A percentile compares a stretch with the other conserved stretches of the same genome.
phyloP scores from a whole-genome alignment of 2,888 invertebrate genomes.

The Mesopsocus fuscifrons region DNA sequence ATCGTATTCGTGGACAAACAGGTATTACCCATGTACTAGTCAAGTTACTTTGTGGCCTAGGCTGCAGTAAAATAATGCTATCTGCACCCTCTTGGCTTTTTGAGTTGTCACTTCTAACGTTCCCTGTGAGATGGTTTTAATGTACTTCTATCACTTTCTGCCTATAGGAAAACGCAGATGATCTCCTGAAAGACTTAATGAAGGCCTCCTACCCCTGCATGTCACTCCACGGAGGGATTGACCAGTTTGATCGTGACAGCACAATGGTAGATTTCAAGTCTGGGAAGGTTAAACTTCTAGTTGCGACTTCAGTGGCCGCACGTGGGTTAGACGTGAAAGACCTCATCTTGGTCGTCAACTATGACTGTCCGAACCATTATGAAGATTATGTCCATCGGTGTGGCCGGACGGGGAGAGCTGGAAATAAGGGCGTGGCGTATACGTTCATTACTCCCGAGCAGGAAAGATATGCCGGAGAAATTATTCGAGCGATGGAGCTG shows the following conservation, averaged over 20 bases:
- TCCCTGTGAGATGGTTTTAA: no score
- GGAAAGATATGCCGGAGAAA: constrained; percentile 81
- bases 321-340: constrained; percentile 98
- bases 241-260: constrained; percentile 97
- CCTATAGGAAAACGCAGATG: constrained; percentile 92
- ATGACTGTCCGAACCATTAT: constrained; percentile 98
- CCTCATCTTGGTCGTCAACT: constrained; percentile 91
- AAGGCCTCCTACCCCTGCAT: constrained; percentile 91
- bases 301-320: constrained; percentile 97
- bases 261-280: constrained; percentile 95
- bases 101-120: no score
- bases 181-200: constrained; percentile 82
- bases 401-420: constrained; percentile 74
- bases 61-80: no score
- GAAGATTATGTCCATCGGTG: constrained; percentile 99
- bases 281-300: constrained; percentile 77
- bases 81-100: no score
- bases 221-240: constrained; percentile 96
- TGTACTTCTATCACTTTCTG: no score
- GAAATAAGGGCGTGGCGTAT: constrained; percentile 92
- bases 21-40: no score
- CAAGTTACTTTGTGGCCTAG: no score
- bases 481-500: constrained; percentile 76
- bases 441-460: constrained; percentile 95
- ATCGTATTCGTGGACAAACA: constrained; percentile 98